Evolutionary conservation across 2,888 invertebrate species (phyloP).

Genomic region (Eupithecia abbreviata): DNA sequence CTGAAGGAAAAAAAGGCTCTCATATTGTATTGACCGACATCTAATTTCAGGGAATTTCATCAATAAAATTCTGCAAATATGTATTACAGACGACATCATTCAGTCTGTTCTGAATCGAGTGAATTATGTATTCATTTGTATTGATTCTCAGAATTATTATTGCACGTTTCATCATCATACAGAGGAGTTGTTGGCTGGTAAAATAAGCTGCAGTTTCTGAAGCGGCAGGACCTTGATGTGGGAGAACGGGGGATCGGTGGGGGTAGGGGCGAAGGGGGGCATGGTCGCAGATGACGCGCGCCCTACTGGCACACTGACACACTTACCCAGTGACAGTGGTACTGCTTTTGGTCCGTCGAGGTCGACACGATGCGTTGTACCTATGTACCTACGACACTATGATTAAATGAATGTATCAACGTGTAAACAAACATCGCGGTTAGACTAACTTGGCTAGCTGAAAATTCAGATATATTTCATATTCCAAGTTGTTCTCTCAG

Average conservation of each 20-base stretch:
- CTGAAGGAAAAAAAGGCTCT: background rate
- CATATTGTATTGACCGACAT: background rate
- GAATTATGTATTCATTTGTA: background rate
- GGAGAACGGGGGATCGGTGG: constrained; percentile 59
- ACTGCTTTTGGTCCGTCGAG: constrained; percentile 82
- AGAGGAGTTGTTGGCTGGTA: constrained; percentile 46
- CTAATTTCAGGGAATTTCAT: background rate
- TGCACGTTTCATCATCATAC: background rate
- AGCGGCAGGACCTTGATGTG: constrained; percentile 71
- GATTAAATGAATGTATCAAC: constrained; percentile 54
- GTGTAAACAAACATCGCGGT: constrained; percentile 40
- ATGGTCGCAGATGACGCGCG: constrained; percentile 81
- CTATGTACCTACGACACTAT: constrained; percentile 52
- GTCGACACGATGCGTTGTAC: constrained; percentile 76
- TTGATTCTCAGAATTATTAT: constrained; percentile 1
- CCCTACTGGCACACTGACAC: constrained; percentile 83
- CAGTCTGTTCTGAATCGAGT: background rate
- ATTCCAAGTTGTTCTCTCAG: background rate
- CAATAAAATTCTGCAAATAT: background rate
- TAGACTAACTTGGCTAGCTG: too few species aligned
- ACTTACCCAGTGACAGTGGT: constrained; percentile 84
- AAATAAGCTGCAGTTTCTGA: constrained; percentile 70
- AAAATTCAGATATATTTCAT: background rate
- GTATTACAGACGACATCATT: background rate
- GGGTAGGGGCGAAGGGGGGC: constrained; percentile 54